Percentiles rank a stretch among this genome's conserved stretches.
Conservation (phyloP, 2,888 invertebrate genomes). For the Melieria crassipennis region DNA sequence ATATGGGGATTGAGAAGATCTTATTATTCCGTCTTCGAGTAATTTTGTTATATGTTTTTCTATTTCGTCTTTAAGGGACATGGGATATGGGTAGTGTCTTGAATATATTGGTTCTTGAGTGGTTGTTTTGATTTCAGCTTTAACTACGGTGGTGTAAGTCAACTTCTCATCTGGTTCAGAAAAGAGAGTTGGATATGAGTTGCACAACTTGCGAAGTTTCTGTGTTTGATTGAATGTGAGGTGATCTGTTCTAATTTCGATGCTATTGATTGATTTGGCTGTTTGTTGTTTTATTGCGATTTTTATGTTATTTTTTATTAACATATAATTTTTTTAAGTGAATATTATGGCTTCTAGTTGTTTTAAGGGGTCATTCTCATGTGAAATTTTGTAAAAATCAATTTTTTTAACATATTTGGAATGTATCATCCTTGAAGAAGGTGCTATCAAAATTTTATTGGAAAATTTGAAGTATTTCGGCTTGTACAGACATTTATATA, state of each 20-base stretch:
- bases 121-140: constrained; percentile 2
- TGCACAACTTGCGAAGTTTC: neutral
- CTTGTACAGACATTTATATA: too few species aligned
- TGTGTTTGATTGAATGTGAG: neutral
- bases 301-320: constrained; percentile 2
- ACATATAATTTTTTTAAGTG: neutral
- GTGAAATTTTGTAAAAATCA: too few species aligned
- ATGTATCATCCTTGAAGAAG: too few species aligned
- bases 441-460: too few species aligned
- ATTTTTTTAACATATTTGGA: too few species aligned
- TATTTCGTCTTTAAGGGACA: neutral
- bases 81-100: neutral
- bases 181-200: neutral
- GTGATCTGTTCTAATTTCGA: neutral
- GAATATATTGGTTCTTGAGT: neutral
- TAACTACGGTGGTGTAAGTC: neutral
- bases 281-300: constrained; percentile 2
- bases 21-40: neutral
- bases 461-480: too few species aligned
- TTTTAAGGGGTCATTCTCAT: neutral
- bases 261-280: neutral
- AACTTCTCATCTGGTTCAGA: neutral
- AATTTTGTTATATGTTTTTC: neutral
- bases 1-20: neutral
- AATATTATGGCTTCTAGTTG: neutral